Evolutionary conservation across 2,113 vertebrate species (phyloP).

Genomic region (Melospiza melodia): DNA sequence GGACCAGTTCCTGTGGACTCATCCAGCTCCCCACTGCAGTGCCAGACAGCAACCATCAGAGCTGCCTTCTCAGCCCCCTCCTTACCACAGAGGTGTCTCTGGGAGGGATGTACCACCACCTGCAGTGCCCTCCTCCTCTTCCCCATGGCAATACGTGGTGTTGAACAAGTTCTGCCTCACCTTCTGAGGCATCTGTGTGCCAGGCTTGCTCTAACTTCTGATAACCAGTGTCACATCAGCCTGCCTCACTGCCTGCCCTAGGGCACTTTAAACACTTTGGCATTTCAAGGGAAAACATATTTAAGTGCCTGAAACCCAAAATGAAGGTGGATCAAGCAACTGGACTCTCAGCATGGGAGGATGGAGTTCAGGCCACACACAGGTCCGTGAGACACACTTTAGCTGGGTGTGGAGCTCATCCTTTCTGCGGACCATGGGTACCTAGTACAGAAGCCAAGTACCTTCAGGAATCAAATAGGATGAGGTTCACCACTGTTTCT

Average conservation of each 20-base stretch:
- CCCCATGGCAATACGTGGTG: accelerated
- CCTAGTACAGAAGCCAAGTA: background rate
- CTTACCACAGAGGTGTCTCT: background rate
- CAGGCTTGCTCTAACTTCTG: background rate
- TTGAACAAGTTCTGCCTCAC: background rate
- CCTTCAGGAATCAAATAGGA: background rate
- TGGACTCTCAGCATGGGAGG: background rate
- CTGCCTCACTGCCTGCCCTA: background rate
- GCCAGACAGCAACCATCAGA: background rate
- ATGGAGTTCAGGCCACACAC: background rate
- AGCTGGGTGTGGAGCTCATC: background rate
- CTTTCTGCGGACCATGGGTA: background rate
- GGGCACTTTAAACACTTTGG: background rate
- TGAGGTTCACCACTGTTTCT: background rate
- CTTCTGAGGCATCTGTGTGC: background rate
- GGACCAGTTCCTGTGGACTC: background rate
- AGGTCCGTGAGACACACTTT: background rate
- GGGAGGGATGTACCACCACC: accelerated
- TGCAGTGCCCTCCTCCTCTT: background rate
- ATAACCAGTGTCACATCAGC: background rate
- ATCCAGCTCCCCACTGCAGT: background rate
- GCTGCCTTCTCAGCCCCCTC: background rate
- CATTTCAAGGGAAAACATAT: background rate
- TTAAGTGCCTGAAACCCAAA: background rate
- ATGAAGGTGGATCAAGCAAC: background rate